phyloP scores from a whole-genome alignment of 1,140 invertebrate species.

The Drosophila rhopaloa region DNA sequence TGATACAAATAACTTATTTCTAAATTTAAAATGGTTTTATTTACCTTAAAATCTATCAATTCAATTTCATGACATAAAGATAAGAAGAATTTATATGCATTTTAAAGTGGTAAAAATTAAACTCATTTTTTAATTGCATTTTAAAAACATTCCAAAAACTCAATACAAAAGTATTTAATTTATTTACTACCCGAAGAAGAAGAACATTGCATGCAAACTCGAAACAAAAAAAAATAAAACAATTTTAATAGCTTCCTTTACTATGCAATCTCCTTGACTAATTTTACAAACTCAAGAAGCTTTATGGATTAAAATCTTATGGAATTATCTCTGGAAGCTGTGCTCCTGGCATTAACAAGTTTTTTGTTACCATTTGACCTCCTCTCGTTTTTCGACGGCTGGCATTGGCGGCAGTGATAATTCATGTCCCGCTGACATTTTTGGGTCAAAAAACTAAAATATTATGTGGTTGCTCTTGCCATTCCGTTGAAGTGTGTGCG shows the following conservation, averaged over 20 bases:
- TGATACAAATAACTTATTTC: no score
- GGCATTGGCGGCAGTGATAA: constrained; percentile 75
- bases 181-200: no score
- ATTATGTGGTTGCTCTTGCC: constrained; percentile 65
- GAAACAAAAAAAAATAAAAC: not conserved
- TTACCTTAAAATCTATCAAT: no score
- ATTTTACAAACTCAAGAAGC: not conserved
- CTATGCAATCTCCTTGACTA: not conserved
- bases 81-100: no score
- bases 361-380: constrained; percentile 10
- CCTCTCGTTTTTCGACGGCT: constrained; percentile 44
- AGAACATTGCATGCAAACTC: no score
- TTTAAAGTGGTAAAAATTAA: no score
- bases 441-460: constrained; percentile 84
- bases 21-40: no score
- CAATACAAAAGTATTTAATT: no score
- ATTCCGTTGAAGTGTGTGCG: constrained; percentile 37
- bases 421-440: constrained; percentile 82
- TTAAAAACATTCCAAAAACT: no score
- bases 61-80: no score
- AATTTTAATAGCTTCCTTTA: not conserved
- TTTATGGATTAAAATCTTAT: constrained; percentile 1
- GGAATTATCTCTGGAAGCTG: no score
- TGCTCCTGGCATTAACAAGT: not conserved
- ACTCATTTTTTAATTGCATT: no score